phyloP scores from a whole-genome alignment of 2,888 invertebrate genomes.

The Didymodactylos carnosus region DNA sequence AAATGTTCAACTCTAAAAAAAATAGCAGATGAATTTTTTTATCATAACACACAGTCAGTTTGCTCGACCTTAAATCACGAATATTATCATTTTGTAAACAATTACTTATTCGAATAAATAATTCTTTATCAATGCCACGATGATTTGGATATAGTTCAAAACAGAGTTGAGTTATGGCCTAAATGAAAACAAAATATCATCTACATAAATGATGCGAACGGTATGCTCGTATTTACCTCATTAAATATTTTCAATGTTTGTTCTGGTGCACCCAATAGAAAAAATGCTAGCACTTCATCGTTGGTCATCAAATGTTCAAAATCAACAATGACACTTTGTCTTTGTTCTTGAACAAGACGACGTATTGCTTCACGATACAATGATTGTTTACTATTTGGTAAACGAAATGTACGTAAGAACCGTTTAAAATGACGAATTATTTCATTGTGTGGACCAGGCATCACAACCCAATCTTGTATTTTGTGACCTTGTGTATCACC shows the following conservation, averaged over 20 bases:
- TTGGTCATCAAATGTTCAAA: conserved; percentile 67
- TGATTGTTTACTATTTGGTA: conserved; percentile 50
- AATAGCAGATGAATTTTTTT: background rate
- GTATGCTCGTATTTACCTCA: too few species aligned
- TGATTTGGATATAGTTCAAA: conserved; percentile 84
- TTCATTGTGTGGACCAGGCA: conserved; percentile 82
- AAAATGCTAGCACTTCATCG: conserved; percentile 82
- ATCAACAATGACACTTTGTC: conserved; percentile 68
- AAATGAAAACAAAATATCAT: too few species aligned
- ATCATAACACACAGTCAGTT: too few species aligned
- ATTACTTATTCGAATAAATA: conserved; percentile 81
- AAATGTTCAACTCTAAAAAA: conserved; percentile 38
- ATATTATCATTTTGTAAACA: conserved; percentile 85
- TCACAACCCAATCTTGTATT: conserved; percentile 83
- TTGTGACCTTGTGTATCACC: conserved; percentile 90
- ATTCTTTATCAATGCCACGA: conserved; percentile 72
- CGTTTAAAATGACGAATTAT: conserved; percentile 76
- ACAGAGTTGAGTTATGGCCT: conserved; percentile 51
- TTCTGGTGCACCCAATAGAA: conserved; percentile 84
- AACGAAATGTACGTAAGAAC: conserved; percentile 59
- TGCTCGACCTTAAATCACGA: conserved; percentile 54
- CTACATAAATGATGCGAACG: too few species aligned
- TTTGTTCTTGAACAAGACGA: conserved; percentile 66
- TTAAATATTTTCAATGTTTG: conserved; percentile 92
- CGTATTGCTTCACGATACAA: conserved; percentile 76